Base-by-base conservation (phyloP, 2,113 vertebrate species). In the Cryptoleucopteryx plumbea region DNA sequence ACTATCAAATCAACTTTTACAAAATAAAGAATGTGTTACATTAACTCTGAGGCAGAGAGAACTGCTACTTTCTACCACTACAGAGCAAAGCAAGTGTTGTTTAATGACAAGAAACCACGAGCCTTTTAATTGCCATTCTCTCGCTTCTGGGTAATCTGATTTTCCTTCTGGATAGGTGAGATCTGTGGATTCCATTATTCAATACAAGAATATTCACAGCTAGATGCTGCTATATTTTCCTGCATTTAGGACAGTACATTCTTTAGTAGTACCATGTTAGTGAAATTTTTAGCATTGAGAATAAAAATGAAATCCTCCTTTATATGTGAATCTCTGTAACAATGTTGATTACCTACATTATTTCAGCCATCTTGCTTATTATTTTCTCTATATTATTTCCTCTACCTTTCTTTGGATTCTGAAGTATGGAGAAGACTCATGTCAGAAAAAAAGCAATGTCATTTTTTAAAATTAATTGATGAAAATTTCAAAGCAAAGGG, bases 191-290 rank as follows among this genome's bases (percentile, higher is more conserved):
- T 85, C 48, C 11, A 45, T 20, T 56, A 13, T 11, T 65, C 9
- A 68, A 31, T 14, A 72, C 36, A 82, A 72, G 40, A 43, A 29
- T 31, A 71, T 12, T 50, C 52, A 79, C 40, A 81, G 10, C 1
- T 31, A 59, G 18, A 55, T 6, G 6, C 4, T 61, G 15, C 15
- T 59, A 16, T 38, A 23, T 77, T 84, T 81, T 81, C 16, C 16
- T 50, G 29, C 0, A 1, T 26, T 81, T 84, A 45, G 9, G 32
- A 15, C 2, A 15, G 21, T 29, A 71, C 1, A 13, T 50, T 42
- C 11, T 52, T 59, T 31, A 68, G 17, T 32, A 62, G 6, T 12
- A 59, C 8, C 0, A 2, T 42, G 5, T 15, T 58, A 63, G 26
- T 73, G 29, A 13, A 73, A 77, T 38, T 89, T 86, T 75, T 67